phyloP scores from a whole-genome alignment of 2,888 invertebrate genomes.

The Apantesis nais region DNA sequence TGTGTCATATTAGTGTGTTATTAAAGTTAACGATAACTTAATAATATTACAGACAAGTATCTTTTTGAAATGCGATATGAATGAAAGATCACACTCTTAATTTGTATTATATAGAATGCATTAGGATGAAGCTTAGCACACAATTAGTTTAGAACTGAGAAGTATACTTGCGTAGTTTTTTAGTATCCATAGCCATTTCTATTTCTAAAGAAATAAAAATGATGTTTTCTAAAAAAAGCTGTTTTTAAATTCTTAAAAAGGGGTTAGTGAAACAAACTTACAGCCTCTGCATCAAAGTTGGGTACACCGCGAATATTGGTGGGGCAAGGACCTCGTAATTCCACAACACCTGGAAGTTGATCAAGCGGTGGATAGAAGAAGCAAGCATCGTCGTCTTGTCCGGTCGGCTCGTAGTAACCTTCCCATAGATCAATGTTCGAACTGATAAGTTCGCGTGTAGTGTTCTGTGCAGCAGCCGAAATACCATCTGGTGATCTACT shows the following conservation, averaged over 20 bases:
- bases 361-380: constrained; percentile 73
- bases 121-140: too few species aligned
- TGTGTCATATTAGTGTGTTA: too few species aligned
- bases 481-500: constrained; percentile 59
- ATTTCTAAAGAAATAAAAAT: too few species aligned
- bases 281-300: constrained; percentile 58
- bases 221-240: neutral
- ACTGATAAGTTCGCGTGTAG: constrained; percentile 55
- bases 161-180: too few species aligned
- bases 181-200: too few species aligned
- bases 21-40: too few species aligned
- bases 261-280: constrained; percentile 59
- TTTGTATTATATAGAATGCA: too few species aligned
- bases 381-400: constrained; percentile 63
- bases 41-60: too few species aligned
- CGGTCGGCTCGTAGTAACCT: constrained; percentile 62
- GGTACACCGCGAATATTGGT: constrained; percentile 58
- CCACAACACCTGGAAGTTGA: constrained; percentile 53
- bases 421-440: constrained; percentile 61
- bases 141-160: too few species aligned
- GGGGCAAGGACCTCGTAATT: constrained; percentile 62
- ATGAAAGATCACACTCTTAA: too few species aligned
- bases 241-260: too few species aligned
- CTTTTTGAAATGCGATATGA: too few species aligned
- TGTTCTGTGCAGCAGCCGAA: constrained; percentile 49